A percentile compares a stretch with the other conserved stretches of the same genome.
These are phyloP conservation scores for Cosmia pyralina DNA, from an alignment of 2,888 invertebrate species.

Conservation along the genomic window DNA sequence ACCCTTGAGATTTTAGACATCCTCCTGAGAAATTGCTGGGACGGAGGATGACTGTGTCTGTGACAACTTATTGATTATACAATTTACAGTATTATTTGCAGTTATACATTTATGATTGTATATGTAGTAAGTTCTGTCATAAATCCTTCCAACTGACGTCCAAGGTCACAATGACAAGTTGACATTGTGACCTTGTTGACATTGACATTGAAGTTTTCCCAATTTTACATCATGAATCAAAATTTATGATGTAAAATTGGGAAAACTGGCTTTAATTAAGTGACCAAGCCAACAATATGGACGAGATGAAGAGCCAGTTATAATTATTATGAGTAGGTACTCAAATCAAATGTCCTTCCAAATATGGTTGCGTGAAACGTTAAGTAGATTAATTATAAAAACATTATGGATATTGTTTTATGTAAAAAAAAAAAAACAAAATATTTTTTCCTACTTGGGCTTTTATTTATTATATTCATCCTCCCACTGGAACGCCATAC, in stretches of 20 bases:
- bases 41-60: conserved; percentile 56
- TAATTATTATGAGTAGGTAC: neutral
- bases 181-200: too few relatives aligned
- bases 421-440: too few relatives aligned
- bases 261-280: neutral
- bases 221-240: too few relatives aligned
- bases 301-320: neutral
- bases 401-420: neutral
- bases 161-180: conserved; percentile 12
- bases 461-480: too few relatives aligned
- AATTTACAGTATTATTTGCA: conserved; percentile 9
- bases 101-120: neutral
- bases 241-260: conserved; percentile 11
- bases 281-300: neutral
- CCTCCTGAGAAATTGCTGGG: conserved; percentile 51
- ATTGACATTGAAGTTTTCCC: too few relatives aligned
- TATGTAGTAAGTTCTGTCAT: conserved; percentile 36
- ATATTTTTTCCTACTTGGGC: too few relatives aligned
- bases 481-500: too few relatives aligned
- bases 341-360: neutral
- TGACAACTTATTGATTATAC: conserved; percentile 49
- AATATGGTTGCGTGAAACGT: neutral
- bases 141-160: conserved; percentile 28
- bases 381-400: neutral
- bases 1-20: conserved; percentile 70